phyloP scores from a whole-genome alignment of 1,140 invertebrate species.

The Yoshiicerus persimilis region DNA sequence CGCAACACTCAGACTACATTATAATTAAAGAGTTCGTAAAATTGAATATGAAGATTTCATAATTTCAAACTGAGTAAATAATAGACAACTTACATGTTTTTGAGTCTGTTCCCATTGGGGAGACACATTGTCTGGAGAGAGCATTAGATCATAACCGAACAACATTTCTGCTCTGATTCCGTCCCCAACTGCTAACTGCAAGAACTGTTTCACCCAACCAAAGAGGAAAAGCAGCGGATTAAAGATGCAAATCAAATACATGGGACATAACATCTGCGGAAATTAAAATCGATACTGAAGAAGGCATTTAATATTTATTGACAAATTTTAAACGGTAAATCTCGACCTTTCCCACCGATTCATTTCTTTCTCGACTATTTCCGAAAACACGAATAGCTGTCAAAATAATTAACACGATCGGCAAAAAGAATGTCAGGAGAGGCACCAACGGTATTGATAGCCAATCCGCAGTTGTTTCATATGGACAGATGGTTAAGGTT shows the following conservation, averaged over 20 bases:
- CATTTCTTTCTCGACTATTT: no score
- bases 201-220: background rate
- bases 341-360: background rate
- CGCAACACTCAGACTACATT: background rate
- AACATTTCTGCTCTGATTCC: background rate
- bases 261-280: background rate
- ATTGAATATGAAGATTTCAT: background rate
- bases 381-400: background rate
- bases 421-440: background rate
- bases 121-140: background rate
- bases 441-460: background rate
- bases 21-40: background rate
- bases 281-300: background rate
- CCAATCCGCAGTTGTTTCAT: background rate
- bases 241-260: background rate
- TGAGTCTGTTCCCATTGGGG: background rate
- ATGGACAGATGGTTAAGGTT: background rate
- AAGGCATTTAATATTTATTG: background rate
- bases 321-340: background rate
- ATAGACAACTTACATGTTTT: background rate
- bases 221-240: background rate
- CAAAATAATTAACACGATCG: background rate
- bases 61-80: background rate
- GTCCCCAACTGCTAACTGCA: background rate
- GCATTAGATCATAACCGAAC: background rate